Base-by-base conservation (phyloP, 2,797 vertebrate genomes). In the Potorous gilbertii region DNA sequence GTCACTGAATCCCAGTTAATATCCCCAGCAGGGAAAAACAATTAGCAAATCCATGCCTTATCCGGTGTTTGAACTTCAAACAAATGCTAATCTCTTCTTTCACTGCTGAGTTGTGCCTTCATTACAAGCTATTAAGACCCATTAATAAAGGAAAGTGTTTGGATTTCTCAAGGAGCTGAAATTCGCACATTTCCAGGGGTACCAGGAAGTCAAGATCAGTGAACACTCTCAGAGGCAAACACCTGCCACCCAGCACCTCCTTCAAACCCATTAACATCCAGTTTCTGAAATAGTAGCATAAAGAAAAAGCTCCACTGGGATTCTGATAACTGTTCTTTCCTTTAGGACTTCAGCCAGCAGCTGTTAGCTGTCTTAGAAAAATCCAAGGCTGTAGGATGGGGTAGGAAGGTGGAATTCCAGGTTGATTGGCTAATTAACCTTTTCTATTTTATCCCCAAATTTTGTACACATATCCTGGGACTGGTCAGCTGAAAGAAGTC, bases 51-150 rank as follows among this genome's bases (percentile, higher is more conserved):
- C 91, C 94, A 90, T 91, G 96, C 96, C 96, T 97, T 97, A 96
- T 95, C 93, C 94, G 94, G 54, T 18, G 56, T 95, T 90, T 95
- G 93, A 92, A 62, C 92, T 97, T 97, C 95, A 96, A 96, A 97
- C 94, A 96, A 95, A 95, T 11, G 59, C 94, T 96, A 97, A 96
- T 98, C 97, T 94, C 93, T 96, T 96, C 95, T 96, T 97, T 96
- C 94, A 94, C 96, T 97, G 96, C 97, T 96, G 97, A 97, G 97
- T 94, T 94, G 96, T 96, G 95, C 95, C 96, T 97, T 98, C 97
- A 97, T 98, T 97, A 97, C 94, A 97, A 97, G 94, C 97, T 95
- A 96, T 97, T 97, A 97, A 93, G 92, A 91, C 59, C 74, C 95
- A 95, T 97, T 98, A 97, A 97, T 98, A 97, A 96, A 95, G 94